A percentile compares a stretch with the other conserved stretches of the same genome.
Evolutionary conservation across 2,113 vertebrate genomes (phyloP).

Genomic region (Callocephalon fimbriatum): DNA sequence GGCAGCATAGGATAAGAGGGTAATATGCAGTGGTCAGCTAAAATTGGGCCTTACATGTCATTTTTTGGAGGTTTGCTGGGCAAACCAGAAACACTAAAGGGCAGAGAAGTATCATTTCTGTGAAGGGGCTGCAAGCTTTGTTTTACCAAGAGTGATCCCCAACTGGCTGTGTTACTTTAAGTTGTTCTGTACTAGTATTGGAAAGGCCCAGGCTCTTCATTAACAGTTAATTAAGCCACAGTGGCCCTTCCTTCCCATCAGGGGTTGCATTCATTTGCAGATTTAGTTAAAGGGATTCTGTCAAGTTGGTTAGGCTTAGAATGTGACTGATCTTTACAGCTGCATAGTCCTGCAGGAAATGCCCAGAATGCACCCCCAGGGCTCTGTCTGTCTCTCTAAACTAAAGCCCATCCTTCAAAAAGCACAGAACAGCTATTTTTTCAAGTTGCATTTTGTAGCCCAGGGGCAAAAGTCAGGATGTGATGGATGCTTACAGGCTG

Average conservation of each 20-base stretch:
- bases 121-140: neutral
- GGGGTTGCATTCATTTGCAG: constrained; percentile 74
- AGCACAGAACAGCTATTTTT: constrained; percentile 58
- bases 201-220: constrained; percentile 64
- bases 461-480: neutral
- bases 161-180: neutral
- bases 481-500: neutral
- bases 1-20: no score
- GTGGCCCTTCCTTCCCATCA: constrained; percentile 64
- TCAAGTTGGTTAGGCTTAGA: constrained; percentile 62
- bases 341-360: constrained; percentile 73
- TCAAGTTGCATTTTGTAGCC: constrained; percentile 30
- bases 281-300: constrained; percentile 66
- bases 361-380: constrained; percentile 53
- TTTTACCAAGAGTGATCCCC: neutral
- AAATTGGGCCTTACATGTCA: neutral
- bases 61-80: neutral
- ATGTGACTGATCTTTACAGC: constrained; percentile 71
- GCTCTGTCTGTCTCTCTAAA: constrained; percentile 71
- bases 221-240: constrained; percentile 68
- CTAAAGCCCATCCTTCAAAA: constrained; percentile 72
- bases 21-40: neutral
- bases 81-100: neutral
- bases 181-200: neutral
- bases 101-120: neutral